Base-by-base conservation (phyloP, 2,113 vertebrate genomes). In the Mormoops blainvillei region DNA sequence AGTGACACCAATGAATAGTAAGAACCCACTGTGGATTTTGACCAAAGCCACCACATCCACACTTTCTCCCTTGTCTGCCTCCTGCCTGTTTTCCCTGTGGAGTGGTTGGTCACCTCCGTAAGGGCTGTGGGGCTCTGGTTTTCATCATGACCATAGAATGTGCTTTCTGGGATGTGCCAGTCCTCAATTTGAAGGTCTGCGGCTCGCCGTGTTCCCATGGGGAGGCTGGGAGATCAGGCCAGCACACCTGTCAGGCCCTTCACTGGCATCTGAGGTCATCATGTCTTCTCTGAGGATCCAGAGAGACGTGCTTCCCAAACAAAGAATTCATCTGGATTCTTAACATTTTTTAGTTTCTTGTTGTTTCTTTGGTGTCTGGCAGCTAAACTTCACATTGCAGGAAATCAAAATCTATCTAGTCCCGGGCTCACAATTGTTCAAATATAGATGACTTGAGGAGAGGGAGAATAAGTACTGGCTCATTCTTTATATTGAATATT, bases 1-100 rank as follows among this genome's bases (percentile, higher is more conserved):
- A 26, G 92, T 97, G 65, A 98, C 97, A 54, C 96, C 98, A 71
- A 96, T 97, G 41, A 97, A 97, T 31, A 98, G 80, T 22, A 98
- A 65, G 65, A 98, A 78, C 81, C 98, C 97, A 70, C 97, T 20
- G 70, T 98, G 98, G 45, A 98, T 98, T 92, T 98, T 97, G 71
- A 98, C 97, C 63, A 98, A 83, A 16, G 98, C 96, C 58, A 96
- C 96, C 65, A 96, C 95, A 91, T 96, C 98, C 84, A 98, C 8
- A 74, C 81, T 97, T 98, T 97, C 43, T 97, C 48, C 43, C 18
- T 90, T 96, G 83, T 94, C 52, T 97, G 68, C 52, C n/a, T 96
- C 81, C 63, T 28, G 63, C 4, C 74, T 91, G 11, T 85, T 77
- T 95, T 98, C 97, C 97, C 97, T 31, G 84, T 91, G 4, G 6